These are phyloP conservation scores for Atta colombica DNA, from an alignment of 1,140 invertebrate genomes.

Conservation along the genomic window DNA sequence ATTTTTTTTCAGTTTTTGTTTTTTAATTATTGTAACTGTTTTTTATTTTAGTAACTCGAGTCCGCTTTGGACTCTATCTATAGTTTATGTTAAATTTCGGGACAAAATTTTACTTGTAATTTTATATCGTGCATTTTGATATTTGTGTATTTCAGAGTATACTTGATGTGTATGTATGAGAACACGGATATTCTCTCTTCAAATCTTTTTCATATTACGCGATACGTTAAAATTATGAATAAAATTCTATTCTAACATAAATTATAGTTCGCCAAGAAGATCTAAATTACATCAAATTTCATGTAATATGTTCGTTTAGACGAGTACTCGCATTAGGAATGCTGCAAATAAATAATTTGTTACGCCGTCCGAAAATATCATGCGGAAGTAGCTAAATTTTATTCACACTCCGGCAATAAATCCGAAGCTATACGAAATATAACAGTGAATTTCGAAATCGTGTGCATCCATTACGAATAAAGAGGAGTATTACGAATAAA, in stretches of 20 bases:
- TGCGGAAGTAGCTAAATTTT: slow-evolving; percentile 1
- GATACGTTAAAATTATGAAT: background rate
- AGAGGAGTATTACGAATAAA: background rate
- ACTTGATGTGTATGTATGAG: background rate
- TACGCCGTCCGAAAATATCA: background rate
- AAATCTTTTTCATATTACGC: background rate
- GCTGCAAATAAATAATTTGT: background rate
- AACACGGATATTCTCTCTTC: background rate
- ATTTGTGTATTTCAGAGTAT: background rate
- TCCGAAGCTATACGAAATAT: background rate
- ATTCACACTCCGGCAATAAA: background rate
- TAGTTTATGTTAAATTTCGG: background rate
- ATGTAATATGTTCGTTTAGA: background rate
- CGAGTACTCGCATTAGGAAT: background rate
- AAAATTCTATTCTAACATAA: background rate
- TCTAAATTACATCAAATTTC: background rate
- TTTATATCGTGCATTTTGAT: background rate
- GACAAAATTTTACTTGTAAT: background rate
- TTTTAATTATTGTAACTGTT: background rate
- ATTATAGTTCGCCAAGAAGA: background rate
- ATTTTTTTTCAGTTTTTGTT: background rate
- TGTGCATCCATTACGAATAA: too few species aligned
- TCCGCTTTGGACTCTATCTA: background rate
- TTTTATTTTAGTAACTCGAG: background rate
- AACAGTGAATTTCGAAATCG: background rate